These are phyloP conservation scores for Desoria tigrina DNA, from an alignment of 2,888 invertebrate genomes.

Conservation along the genomic window DNA sequence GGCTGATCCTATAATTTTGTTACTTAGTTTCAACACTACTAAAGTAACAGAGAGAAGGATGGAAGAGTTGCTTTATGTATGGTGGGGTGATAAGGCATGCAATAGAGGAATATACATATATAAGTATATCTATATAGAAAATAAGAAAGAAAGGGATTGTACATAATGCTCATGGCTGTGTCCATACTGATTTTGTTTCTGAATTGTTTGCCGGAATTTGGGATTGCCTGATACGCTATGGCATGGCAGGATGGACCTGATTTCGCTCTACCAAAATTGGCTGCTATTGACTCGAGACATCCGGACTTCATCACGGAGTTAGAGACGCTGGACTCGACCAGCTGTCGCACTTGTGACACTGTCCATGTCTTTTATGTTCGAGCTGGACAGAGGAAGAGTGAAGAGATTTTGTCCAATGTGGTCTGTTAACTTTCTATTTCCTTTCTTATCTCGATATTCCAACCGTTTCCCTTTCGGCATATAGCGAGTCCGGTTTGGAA, in stretches of 20 bases:
- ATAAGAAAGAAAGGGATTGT: too few relatives aligned
- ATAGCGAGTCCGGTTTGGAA: too few relatives aligned
- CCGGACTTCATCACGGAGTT: conserved; percentile 77
- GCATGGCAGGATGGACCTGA: conserved; percentile 36
- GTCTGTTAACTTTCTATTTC: conserved; percentile 57
- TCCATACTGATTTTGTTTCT: conserved; percentile 14
- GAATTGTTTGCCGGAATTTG: conserved; percentile 12
- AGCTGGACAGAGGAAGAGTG: conserved; percentile 74
- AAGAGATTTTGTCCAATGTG: conserved; percentile 80
- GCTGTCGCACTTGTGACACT: conserved; percentile 84
- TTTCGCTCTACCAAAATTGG: conserved; percentile 62
- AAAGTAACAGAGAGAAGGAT: too few relatives aligned
- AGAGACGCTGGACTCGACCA: conserved; percentile 79
- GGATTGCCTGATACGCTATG: conserved; percentile 9
- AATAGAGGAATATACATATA: too few relatives aligned
- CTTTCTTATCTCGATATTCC: not conserved
- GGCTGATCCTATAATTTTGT: too few relatives aligned
- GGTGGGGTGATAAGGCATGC: too few relatives aligned
- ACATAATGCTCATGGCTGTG: too few relatives aligned
- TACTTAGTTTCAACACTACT: too few relatives aligned
- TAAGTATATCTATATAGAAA: too few relatives aligned
- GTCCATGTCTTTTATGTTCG: conserved; percentile 92
- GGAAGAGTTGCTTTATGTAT: too few relatives aligned
- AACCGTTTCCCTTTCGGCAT: too few relatives aligned
- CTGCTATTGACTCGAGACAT: conserved; percentile 70